A percentile compares a stretch with the other conserved stretches of the same genome.
phyloP scores from a whole-genome alignment of 2,797 vertebrate genomes.

The Eremophila alpestris region DNA sequence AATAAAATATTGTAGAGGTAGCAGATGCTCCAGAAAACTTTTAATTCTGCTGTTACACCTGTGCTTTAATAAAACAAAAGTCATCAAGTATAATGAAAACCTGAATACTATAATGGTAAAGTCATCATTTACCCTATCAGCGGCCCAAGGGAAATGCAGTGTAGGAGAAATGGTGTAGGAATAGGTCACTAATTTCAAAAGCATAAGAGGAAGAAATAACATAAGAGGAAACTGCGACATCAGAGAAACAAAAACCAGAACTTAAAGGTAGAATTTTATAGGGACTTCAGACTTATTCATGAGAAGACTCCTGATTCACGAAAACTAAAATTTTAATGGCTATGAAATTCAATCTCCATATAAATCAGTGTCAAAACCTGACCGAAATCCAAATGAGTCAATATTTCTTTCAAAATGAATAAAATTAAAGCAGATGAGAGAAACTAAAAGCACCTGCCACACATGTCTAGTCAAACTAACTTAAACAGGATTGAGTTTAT shows the following conservation, averaged over 20 bases:
- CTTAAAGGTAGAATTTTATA: not conserved
- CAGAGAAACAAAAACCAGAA: not conserved
- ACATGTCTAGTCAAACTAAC: not conserved
- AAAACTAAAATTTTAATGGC: not conserved
- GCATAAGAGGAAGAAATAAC: not conserved
- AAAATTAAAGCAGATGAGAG: conserved; percentile 9
- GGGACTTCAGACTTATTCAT: not conserved
- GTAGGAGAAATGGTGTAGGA: not conserved
- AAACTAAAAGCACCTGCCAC: conserved; percentile 16
- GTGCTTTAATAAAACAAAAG: not conserved
- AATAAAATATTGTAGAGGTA: not conserved
- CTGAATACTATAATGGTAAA: not conserved
- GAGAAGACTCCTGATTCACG: not conserved
- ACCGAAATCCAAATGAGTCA: conserved; percentile 26
- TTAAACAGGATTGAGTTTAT: not conserved
- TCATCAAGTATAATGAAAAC: not conserved
- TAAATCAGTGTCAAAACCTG: conserved; percentile 32
- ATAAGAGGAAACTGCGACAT: not conserved
- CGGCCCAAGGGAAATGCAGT: not conserved
- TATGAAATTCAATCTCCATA: not conserved
- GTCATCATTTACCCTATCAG: not conserved
- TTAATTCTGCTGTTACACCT: not conserved
- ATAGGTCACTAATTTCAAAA: not conserved
- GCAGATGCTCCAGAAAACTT: conserved; percentile 11
- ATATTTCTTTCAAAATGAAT: conserved; percentile 5